phyloP scores from a whole-genome alignment of 2,113 vertebrate genomes.

The Fregata magnificens region DNA sequence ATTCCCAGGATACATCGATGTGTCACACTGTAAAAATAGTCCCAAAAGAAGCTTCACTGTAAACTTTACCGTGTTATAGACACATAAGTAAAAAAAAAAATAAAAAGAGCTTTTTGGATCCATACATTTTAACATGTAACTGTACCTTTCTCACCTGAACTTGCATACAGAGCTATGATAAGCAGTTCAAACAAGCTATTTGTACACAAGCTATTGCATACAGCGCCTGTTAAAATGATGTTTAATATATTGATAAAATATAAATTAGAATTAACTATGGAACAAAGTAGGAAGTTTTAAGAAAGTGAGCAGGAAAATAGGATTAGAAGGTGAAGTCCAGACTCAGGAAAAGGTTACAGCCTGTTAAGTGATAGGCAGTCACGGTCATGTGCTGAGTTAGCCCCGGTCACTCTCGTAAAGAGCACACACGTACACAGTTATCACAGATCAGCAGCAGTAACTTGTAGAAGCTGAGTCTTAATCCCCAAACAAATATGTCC shows the following conservation, averaged over 20 bases:
- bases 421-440: neutral
- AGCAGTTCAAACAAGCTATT: neutral
- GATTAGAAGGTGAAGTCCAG: conserved; percentile 3
- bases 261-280: neutral
- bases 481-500: conserved; percentile 27
- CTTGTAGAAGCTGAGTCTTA: conserved; percentile 1
- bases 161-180: neutral
- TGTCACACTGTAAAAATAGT: neutral
- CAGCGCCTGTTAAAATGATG: neutral
- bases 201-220: neutral
- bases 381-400: neutral
- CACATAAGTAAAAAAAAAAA: neutral
- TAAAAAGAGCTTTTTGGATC: neutral
- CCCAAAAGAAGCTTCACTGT: neutral
- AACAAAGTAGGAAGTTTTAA: neutral
- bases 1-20: neutral
- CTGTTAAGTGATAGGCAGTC: neutral
- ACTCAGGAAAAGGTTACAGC: conserved; percentile 12
- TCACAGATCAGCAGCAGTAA: conserved; percentile 15
- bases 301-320: conserved; percentile 12
- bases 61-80: neutral
- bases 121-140: neutral
- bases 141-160: neutral
- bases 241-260: too few species aligned
- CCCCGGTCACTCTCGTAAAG: neutral